These are phyloP conservation scores for Capricornis sumatraensis DNA, from an alignment of 2,113 vertebrate species.

Conservation along the genomic window DNA sequence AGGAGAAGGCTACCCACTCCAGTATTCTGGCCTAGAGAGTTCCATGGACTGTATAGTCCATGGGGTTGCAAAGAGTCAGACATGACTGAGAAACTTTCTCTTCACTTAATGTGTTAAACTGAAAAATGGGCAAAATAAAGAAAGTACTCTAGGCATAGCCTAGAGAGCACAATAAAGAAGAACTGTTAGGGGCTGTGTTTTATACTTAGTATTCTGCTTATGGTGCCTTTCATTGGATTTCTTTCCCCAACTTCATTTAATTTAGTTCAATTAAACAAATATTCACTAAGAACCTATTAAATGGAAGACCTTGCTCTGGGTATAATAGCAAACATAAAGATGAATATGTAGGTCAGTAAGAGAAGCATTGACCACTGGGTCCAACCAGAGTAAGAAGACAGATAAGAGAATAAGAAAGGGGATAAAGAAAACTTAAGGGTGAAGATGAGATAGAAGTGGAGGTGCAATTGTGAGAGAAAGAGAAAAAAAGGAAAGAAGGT, in stretches of 20 bases:
- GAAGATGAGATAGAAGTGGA: neutral
- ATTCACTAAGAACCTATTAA: neutral
- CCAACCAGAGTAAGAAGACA: neutral
- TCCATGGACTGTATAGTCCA: neutral
- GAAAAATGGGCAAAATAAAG: neutral
- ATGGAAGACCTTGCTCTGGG: neutral
- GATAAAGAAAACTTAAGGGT: neutral
- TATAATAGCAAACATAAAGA: neutral
- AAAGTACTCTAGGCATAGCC: neutral
- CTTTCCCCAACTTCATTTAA: conserved; percentile 11
- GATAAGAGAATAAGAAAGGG: neutral
- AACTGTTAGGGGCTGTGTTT: neutral
- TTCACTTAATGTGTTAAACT: neutral
- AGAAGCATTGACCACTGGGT: neutral
- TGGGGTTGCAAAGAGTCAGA: neutral
- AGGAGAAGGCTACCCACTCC: neutral
- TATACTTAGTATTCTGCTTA: neutral
- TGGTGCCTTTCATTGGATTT: neutral
- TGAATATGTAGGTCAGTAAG: neutral
- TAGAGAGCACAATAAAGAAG: neutral
- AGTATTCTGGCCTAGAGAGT: neutral
- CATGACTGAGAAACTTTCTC: neutral
- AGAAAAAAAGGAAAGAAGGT: neutral
- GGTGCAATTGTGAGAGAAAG: neutral
- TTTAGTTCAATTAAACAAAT: conserved; percentile 46